Percentiles rank a stretch among this genome's conserved stretches.
Conservation (phyloP, 2,113 vertebrate genomes). For the Progne subis region DNA sequence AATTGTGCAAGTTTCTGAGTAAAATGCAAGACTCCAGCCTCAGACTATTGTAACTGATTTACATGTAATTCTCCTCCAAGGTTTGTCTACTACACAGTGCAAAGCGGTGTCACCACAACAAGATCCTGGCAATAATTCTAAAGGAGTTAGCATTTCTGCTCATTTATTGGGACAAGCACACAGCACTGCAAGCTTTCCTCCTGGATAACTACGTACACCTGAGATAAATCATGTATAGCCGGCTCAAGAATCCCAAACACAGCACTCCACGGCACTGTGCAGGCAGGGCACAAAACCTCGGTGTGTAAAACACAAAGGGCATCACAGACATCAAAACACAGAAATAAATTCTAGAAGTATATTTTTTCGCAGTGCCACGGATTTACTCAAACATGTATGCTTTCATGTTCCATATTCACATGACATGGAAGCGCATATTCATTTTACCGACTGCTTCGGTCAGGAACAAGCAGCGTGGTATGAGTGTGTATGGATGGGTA, state of each 20-base stretch:
- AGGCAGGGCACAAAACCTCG: neutral
- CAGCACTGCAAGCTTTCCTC: neutral
- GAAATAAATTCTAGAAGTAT: neutral
- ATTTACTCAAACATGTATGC: neutral
- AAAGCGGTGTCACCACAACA: neutral
- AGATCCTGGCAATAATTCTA: neutral
- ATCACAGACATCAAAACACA: neutral
- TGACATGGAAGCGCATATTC: neutral
- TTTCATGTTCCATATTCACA: neutral
- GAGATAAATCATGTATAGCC: neutral
- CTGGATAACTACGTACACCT: neutral
- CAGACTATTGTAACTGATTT: neutral
- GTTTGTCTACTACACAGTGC: neutral
- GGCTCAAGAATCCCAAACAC: neutral
- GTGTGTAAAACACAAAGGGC: neutral
- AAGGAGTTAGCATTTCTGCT: neutral
- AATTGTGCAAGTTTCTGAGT: neutral
- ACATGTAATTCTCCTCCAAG: neutral
- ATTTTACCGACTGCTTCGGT: neutral
- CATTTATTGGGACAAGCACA: neutral
- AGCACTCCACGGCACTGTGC: rapidly evolving
- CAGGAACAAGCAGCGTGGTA: neutral
- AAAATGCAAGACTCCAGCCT: neutral
- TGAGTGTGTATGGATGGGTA: neutral
- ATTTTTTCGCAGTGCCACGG: neutral